Evolutionary conservation across 2,888 invertebrate species (phyloP).

Genomic region (Magallana nippona): DNA sequence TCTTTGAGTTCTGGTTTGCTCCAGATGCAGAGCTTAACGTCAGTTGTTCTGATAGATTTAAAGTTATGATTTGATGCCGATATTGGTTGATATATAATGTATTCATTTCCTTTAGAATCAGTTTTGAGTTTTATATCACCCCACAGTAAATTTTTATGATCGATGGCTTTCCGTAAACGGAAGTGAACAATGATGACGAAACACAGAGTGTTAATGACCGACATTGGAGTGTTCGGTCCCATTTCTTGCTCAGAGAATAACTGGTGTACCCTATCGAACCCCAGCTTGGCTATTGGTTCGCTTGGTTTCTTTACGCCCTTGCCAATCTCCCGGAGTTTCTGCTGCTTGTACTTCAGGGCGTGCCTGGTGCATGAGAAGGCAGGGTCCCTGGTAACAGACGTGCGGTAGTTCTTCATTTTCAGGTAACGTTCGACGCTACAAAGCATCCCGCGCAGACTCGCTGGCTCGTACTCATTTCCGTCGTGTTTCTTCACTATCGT

Average conservation of each 20-base stretch:
- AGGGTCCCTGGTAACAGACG: slow-evolving; percentile 68
- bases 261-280: slow-evolving; percentile 67
- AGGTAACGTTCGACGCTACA: slow-evolving; percentile 73
- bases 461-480: slow-evolving; percentile 73
- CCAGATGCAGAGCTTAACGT: slow-evolving; percentile 52
- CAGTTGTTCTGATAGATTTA: slow-evolving; percentile 28
- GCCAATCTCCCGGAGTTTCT: slow-evolving; percentile 65
- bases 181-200: slow-evolving; percentile 71
- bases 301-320: slow-evolving; percentile 63
- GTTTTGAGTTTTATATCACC: slow-evolving; percentile 70
- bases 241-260: slow-evolving; percentile 71
- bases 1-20: slow-evolving; percentile 63
- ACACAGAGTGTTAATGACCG: slow-evolving; percentile 70
- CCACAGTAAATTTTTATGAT: slow-evolving; percentile 73
- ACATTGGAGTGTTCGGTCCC: slow-evolving; percentile 72
- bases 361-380: slow-evolving; percentile 69
- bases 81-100: slow-evolving; percentile 64
- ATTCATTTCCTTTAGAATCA: slow-evolving; percentile 63
- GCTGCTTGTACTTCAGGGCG: slow-evolving; percentile 69
- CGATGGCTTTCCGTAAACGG: slow-evolving; percentile 70
- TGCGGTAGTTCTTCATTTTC: slow-evolving; percentile 65
- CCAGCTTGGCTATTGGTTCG: slow-evolving; percentile 54
- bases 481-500: slow-evolving; percentile 71
- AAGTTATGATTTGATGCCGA: slow-evolving; percentile 42
- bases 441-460: slow-evolving; percentile 72